Base-by-base conservation (phyloP, 2,113 vertebrate genomes). In the Tychaedon coryphoeus region DNA sequence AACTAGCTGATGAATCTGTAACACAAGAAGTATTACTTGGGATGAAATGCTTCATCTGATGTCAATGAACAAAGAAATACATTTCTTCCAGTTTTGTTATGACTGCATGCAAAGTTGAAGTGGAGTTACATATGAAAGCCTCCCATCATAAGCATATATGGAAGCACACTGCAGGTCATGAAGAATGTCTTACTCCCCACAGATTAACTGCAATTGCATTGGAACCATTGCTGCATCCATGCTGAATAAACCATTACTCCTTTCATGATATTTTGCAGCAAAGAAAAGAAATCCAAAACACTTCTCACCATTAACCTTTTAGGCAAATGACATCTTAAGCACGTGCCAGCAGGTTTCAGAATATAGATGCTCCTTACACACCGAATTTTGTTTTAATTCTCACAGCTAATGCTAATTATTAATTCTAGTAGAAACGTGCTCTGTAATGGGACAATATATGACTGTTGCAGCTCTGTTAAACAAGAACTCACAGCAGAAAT, bases 1-100 rank as follows among this genome's bases (percentile, higher is more conserved):
- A 97, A 93, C 89, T 70, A 95, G 58, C 86, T 97, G 88, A 94
- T 95, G 92, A 96, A 97, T 69, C 92, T 78, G 1, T 56, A 96
- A 96, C 88, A 91, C 9, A 91, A 95, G 90, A 96, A 94, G 95
- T 88, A 94, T 87, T 96, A 86, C 53, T 89, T 66, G 62, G 69
- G 78, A 91, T 81, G 29, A 97, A 97, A 93, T 69, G 57, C 67
- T 92, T 81, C 96, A 91, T 77, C 34, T 36, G 31, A 83, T 88
- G 77, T 36, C 94, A 96, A 95, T 95, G 96, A 97, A 86, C 40
- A 94, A 87, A 87, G 60, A 94, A 95, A 95, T 34, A 84, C 9
- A 77, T 91, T 70, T 72, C 43, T 58, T 66, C 72, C 47, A 10
- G 9, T 88, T 96, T 96, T 54, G 20, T 82, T 91, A 66, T 5